Evolutionary conservation across 2,113 vertebrate genomes (phyloP).

Genomic region (Ptyas mucosa): DNA sequence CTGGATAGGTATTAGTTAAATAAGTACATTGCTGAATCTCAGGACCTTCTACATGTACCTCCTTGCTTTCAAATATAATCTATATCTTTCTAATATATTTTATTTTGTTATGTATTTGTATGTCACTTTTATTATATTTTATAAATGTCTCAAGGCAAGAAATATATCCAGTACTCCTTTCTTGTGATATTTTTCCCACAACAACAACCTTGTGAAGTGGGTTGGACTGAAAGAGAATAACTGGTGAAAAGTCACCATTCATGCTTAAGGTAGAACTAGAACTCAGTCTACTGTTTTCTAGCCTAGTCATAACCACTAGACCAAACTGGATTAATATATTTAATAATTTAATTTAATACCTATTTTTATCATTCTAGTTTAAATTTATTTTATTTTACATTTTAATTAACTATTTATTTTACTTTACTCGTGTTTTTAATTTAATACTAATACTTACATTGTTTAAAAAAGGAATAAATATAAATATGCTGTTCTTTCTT

Average conservation of each 20-base stretch:
- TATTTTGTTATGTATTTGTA: background rate
- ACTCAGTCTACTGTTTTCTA: too few species aligned
- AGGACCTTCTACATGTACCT: background rate
- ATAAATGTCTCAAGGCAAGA: background rate
- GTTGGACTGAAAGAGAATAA: too few species aligned
- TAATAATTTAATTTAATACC: too few species aligned
- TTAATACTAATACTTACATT: background rate
- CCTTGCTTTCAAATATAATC: background rate
- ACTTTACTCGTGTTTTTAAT: too few species aligned
- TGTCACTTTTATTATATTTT: background rate
- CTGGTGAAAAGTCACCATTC: too few species aligned
- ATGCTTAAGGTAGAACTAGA: too few species aligned
- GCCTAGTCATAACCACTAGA: too few species aligned
- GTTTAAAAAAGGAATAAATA: background rate
- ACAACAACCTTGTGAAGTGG: too few species aligned
- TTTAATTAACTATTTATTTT: too few species aligned
- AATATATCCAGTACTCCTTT: background rate
- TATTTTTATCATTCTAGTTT: too few species aligned
- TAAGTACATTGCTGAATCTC: background rate
- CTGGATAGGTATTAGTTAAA: background rate
- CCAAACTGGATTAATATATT: too few species aligned
- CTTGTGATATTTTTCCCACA: background rate
- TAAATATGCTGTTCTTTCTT: background rate
- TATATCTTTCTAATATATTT: background rate
- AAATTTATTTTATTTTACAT: too few species aligned